Base-by-base conservation (phyloP, 30 jellyfish, hydroid and myxozoan genomes). In the Phacellophora camtschatica region DNA sequence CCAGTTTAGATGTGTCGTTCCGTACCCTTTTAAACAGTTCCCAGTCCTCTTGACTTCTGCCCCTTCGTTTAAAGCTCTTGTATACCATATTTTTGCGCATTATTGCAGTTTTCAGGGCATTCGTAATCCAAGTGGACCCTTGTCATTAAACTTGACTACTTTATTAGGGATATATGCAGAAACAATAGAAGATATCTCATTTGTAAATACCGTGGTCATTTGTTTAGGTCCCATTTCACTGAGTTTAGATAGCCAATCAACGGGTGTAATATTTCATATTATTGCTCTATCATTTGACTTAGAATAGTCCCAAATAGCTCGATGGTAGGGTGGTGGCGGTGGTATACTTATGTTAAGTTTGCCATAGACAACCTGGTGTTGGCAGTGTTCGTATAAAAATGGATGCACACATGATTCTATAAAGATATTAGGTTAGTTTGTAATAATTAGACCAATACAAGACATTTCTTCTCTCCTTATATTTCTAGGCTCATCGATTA, bases 301-400 rank as follows among this genome's bases (percentile, higher is more conserved):
- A 15, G 81, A 35, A 66, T 66, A 66, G 81, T 66, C 36, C 81
- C 81, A 66, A 36, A 66, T 23, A 33, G 81, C 36, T 66, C 70
- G 31, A 10, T 31, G 20, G 46, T 66, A n/a, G n/a, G n/a, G n/a
- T n/a, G n/a, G n/a, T n/a, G n/a, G n/a, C n/a, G n/a, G n/a, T n/a
- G n/a, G n/a, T 20, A 66, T 11, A 27, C 28, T 10, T 20, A 66
- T 5, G 35, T 33, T 36, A 18, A 66, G 81, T 9, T 66, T 66
- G 81, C 81, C 81, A 66, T 11, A 66, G 19, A 31, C 23, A 66
- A 66, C 30, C 30, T 66, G 81, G 30, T 66, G 71, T 41, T 15
- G 66, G 30, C 81, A 66, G 81, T 66, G 81, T 66, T 7, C 81
- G 36, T 66, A 70, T 16, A 66, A 41, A 11, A 70, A 66, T 7